Evolutionary conservation across 1,140 invertebrate species (phyloP), one percentile per base, ranked within the genome.

Genomic region (Drosophila kepulauana): DNA sequence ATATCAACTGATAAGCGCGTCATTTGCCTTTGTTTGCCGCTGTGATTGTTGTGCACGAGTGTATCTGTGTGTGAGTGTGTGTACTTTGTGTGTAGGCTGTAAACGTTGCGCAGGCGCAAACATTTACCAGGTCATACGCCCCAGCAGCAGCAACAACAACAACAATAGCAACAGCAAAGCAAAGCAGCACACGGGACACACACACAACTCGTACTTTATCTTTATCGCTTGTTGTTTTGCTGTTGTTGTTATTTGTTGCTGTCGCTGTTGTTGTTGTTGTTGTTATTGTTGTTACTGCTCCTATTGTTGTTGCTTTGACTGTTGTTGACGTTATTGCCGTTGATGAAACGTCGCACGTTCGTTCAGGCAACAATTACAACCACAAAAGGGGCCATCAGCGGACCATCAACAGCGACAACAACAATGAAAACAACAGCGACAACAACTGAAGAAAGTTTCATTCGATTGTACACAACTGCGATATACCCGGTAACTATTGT

Each of bases 1-100:
- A 87, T 87, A 88, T 87, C 64, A 88, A 82, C 82, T 88, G 82
- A 87, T 87, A 87, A 87, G 84, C 61, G 63, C 73, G 73, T 88
- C 84, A 87, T 88, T 87, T 87, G 84, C 79, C 78, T 87, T 87
- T 87, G 79, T 82, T 64, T 73, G 70, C 33, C 33, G 52, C 54
- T 75, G 63, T 79, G 72, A 76, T 58, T 70, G 74, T 75, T 64
- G 45, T 63, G 41, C 15, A 46, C 35, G 25, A 43, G 51, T 10
- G 52, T 38, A 7, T 7, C 35, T 62, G 73, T 77, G 71, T 70
- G 35, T 58, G 30, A 20, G n/a, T 51, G 56, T 69, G 43, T 59
- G 15, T 61, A 48, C 28, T 6, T 64, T 79, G 77, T 73, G 82
- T 87, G 82, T 87, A 72, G 84, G 79, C 48, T 75, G 82, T 43